These are phyloP conservation scores for Paedocypris sp. DNA, from an alignment of 2,113 vertebrate species.

Conservation along the genomic window DNA sequence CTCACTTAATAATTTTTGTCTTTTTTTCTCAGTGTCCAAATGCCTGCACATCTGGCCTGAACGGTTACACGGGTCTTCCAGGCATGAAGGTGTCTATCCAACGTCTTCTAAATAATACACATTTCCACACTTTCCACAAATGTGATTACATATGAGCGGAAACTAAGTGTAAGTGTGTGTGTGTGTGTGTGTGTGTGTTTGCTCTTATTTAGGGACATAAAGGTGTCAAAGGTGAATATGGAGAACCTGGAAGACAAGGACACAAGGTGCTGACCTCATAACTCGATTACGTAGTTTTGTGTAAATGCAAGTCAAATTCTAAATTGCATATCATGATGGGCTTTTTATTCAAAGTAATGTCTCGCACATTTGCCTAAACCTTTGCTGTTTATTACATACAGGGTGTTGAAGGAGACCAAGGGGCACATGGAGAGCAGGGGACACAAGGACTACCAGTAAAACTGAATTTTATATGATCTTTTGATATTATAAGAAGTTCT, in stretches of 20 bases:
- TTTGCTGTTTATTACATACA: constrained; percentile 40
- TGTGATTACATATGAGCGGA: not conserved
- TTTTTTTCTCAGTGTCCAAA: constrained; percentile 79
- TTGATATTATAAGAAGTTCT: no score
- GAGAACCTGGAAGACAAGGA: constrained; percentile 93
- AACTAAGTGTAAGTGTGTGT: no score
- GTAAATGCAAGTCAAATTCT: no score
- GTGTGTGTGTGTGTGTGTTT: no score
- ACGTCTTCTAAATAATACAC: not conserved
- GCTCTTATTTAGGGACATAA: constrained; percentile 76
- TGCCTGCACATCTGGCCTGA: constrained; percentile 72
- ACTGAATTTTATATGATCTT: not conserved
- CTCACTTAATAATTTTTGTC: constrained; percentile 36
- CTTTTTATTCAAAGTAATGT: no score
- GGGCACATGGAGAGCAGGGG: constrained; percentile 71
- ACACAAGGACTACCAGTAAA: constrained; percentile 85
- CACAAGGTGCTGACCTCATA: constrained; percentile 73
- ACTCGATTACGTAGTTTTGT: not conserved
- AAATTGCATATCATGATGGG: no score
- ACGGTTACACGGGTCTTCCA: constrained; percentile 76
- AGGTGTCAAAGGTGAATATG: constrained; percentile 84
- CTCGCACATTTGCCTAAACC: no score
- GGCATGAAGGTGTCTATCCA: constrained; percentile 82
- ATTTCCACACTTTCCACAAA: not conserved
- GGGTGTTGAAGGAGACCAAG: constrained; percentile 89